These are phyloP conservation scores for Drosophila mauritiana DNA, from an alignment of 1,140 invertebrate genomes.

Conservation along the genomic window DNA sequence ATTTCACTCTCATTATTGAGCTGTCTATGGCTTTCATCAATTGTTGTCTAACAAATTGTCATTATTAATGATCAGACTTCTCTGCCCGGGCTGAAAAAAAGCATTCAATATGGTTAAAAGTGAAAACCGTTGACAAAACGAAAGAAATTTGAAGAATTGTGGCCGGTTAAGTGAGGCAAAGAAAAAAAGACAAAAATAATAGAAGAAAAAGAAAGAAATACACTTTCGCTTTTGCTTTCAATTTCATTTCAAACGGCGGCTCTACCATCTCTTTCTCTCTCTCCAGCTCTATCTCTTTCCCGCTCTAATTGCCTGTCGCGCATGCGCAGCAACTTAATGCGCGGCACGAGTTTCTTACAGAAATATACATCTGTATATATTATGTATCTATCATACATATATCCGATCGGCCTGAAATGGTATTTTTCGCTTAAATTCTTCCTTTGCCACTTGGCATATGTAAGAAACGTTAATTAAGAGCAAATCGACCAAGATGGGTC, in stretches of 20 bases:
- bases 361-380: too few species aligned
- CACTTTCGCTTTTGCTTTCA: slow-evolving; percentile 80
- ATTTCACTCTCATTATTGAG: slow-evolving; percentile 68
- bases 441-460: slow-evolving; percentile 1
- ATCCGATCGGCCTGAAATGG: not conserved
- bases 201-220: slow-evolving; percentile 57
- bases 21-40: slow-evolving; percentile 42
- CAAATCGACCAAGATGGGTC: not conserved
- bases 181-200: slow-evolving; percentile 33
- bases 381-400: not conserved
- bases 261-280: slow-evolving; percentile 28
- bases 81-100: slow-evolving; percentile 18
- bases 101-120: slow-evolving; percentile 41
- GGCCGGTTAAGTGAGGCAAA: slow-evolving; percentile 16
- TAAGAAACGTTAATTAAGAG: slow-evolving; percentile 33
- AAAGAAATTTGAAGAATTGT: slow-evolving; percentile 73
- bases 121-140: slow-evolving; percentile 72
- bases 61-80: slow-evolving; percentile 37
- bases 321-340: slow-evolving; percentile 57
- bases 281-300: slow-evolving; percentile 15
- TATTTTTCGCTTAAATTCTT: slow-evolving; percentile 2
- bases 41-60: slow-evolving; percentile 52
- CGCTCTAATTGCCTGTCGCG: slow-evolving; percentile 38
- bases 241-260: slow-evolving; percentile 72
- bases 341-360: slow-evolving; percentile 45